Base-by-base conservation (phyloP, 2,888 invertebrate species). In the Amphiduros pacificus region DNA sequence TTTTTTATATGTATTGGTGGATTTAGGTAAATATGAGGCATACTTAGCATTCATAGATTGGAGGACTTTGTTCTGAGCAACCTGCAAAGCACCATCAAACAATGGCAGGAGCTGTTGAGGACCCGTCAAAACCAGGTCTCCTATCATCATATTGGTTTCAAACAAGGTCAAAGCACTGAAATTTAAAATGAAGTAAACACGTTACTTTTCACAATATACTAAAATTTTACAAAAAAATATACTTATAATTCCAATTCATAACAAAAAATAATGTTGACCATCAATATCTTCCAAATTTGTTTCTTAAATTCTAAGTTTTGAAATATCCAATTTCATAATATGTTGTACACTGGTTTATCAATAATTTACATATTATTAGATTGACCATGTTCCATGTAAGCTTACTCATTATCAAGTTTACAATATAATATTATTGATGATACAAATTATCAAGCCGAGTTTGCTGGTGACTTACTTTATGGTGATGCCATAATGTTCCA, bases 401-500 rank as follows among this genome's bases (percentile, higher is more conserved):
- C n/a, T n/a, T n/a, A 9, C 17, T 9, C 9, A 17, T 9, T 14
- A 36, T 36, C 36, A 9, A 36, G 9, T 36, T 36, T 36, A 36
- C 17, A 36, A 36, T 36, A 36, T 17, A 9, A 36, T 17, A 14
- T 36, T 17, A 36, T 36, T 17, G 11, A 36, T 36, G 36, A 36
- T 36, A 14, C 17, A 36, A 36, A 17, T 17, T 36, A 36, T 36
- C n/a, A 9, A 48, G n/a, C 17, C 20, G n/a, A 11, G 9, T 9
- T 22, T 24, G 26, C 28, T 24, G 17, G 9, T 9, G 9, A 70
- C 86, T 86, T 85, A 91, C 91, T 90, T 89, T 55, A 91, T 86
- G 75, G 87, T 86, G 54, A 92, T 84, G 41, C 87, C 70, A 66
- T 86, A 90, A 77, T 89, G 88, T 58, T 87, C 86, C 50, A 86